phyloP scores from a whole-genome alignment of 2,113 vertebrate species.

The Hypocryptadius cinnamomeus region DNA sequence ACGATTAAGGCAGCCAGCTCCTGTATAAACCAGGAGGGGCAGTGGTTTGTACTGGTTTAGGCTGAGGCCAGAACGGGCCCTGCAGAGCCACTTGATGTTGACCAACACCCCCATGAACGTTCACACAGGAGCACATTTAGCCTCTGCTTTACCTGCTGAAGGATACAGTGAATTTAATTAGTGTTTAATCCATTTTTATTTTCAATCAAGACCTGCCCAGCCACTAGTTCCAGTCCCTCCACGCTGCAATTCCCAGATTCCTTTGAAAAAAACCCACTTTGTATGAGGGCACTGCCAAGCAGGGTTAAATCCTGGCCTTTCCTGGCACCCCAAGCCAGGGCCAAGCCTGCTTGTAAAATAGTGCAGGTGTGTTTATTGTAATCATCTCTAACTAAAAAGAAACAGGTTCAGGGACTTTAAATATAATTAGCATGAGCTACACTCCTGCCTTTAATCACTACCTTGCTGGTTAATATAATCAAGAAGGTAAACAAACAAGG shows the following conservation, averaged over 20 bases:
- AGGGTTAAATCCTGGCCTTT: background rate
- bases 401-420: background rate
- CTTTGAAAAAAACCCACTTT: accelerated
- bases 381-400: slow-evolving; percentile 7
- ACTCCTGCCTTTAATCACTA: slow-evolving; percentile 35
- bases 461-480: slow-evolving; percentile 13
- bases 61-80: background rate
- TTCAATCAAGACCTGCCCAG: background rate
- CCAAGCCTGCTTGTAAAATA: background rate
- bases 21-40: background rate
- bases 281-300: background rate
- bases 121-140: background rate
- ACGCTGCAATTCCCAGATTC: accelerated
- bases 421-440: background rate
- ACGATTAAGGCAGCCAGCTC: background rate
- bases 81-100: background rate
- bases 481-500: background rate
- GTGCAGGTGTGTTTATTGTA: slow-evolving; percentile 75
- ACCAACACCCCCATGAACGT: accelerated
- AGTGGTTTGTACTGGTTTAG: background rate
- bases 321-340: background rate
- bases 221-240: background rate
- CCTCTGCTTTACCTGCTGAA: background rate
- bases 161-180: background rate
- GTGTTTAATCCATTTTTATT: background rate